Evolutionary conservation across 2,797 vertebrate species (phyloP).

Genomic region (Pseudomugil tenellus): DNA sequence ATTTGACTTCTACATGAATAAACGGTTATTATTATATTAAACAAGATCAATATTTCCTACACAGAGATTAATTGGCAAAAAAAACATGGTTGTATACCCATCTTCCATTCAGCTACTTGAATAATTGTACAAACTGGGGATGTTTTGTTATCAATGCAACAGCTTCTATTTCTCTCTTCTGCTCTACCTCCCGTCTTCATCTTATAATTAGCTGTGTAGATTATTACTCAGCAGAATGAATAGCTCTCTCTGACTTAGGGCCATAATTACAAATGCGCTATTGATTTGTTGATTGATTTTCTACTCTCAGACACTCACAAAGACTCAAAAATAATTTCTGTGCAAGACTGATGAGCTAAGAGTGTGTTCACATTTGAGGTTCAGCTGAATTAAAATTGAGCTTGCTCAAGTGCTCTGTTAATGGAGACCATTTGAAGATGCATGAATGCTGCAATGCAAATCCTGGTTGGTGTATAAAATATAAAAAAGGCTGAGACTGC

Average conservation of each 20-base stretch:
- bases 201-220: slow-evolving; percentile 27
- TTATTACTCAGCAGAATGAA: slow-evolving; percentile 25
- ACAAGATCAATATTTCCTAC: no score
- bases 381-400: neutral
- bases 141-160: slow-evolving; percentile 12
- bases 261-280: slow-evolving; percentile 50
- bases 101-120: neutral
- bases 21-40: neutral
- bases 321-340: slow-evolving; percentile 32
- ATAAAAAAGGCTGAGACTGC: neutral
- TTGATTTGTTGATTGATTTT: slow-evolving; percentile 60
- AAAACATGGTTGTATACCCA: neutral
- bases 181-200: neutral
- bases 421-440: neutral
- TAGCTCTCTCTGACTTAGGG: slow-evolving; percentile 30
- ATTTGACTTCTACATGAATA: neutral
- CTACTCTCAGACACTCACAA: slow-evolving; percentile 18
- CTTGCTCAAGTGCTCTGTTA: neutral
- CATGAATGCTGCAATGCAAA: neutral
- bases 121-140: slow-evolving; percentile 1
- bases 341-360: slow-evolving; percentile 7
- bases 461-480: neutral
- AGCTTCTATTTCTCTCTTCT: slow-evolving; percentile 13
- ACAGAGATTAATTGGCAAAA: neutral
- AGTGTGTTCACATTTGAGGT: neutral